Evolutionary conservation across 2,888 invertebrate species (phyloP), one percentile per base, ranked within the genome.

Genomic region (Trissolcus japonicus): DNA sequence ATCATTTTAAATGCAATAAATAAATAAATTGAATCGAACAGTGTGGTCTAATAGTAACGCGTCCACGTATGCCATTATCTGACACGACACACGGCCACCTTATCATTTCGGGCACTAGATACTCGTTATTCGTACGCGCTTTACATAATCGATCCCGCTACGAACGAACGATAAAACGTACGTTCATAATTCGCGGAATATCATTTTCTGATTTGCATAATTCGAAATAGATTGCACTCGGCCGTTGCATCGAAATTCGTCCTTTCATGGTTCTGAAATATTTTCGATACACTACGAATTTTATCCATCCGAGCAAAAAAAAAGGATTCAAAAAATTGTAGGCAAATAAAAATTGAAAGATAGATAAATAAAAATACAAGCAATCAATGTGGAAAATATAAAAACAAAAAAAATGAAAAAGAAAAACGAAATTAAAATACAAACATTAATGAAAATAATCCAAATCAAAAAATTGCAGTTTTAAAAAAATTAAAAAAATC

Each of bases 181-280:
- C 62, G 63, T 50, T 65, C 54, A 72, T 72, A 65, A 72, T 72
- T 72, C 59, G 63, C 63, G 46, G 63, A 63, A 63, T 71, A 71
- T 65, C 72, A 65, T 65, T 72, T 46, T 59, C 60, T 54, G 46
- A 65, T 65, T 72, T 66, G 41, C 73, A 73, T 73, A 66, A 60
- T 73, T 73, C 16, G 60, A 65, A 73, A 73, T 73, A 72, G 65
- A 65, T 72, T 65, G 54, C 50, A 55, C 55, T 14, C 7, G 29
- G 48, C 3, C 19, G 63, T 16, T 16, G 41, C 41, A 63, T 54
- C 46, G 16, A 53, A 25, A 57, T 57, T 40, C 59, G 40, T 54
- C 51, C 1, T n/a, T 46, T 21, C 56, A 35, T 66, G 21, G 57
- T 51, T 55, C 11, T 21, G 16, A 16, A n/a, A 16, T 46, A 46